These are phyloP conservation scores for Buathra laborator DNA, from an alignment of 2,888 invertebrate species.

Conservation along the genomic window DNA sequence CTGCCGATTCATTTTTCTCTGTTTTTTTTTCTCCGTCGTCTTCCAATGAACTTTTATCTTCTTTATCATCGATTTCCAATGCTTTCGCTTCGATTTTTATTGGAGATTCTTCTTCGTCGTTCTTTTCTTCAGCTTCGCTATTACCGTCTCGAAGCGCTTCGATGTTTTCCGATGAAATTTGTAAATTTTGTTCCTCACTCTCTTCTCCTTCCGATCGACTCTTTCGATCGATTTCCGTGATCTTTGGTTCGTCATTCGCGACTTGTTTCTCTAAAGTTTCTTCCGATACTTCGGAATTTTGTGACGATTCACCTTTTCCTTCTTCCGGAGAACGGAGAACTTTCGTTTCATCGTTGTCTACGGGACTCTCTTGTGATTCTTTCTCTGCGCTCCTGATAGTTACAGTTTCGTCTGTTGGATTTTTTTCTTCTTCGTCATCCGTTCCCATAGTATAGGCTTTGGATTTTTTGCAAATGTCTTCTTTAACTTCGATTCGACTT, in stretches of 20 bases:
- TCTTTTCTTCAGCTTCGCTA: background rate
- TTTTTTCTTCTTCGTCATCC: slow-evolving; percentile 13
- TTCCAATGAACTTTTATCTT: slow-evolving; percentile 4
- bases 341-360: background rate
- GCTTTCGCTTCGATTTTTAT: background rate
- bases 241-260: background rate
- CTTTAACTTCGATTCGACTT: slow-evolving; percentile 55
- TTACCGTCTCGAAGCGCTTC: background rate
- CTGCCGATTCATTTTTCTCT: background rate
- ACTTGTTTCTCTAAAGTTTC: background rate
- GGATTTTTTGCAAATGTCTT: slow-evolving; percentile 61
- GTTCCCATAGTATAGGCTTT: slow-evolving; percentile 55
- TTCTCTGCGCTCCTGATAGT: background rate
- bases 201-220: background rate
- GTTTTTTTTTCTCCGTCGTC: background rate
- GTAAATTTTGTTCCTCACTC: background rate
- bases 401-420: background rate
- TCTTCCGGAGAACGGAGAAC: background rate
- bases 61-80: background rate
- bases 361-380: background rate
- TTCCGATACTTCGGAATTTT: background rate
- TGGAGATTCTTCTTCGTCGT: background rate
- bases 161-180: background rate
- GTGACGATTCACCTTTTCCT: background rate
- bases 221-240: background rate